phyloP scores from a whole-genome alignment of 2,113 vertebrate species.

The Phaethornis superciliosus region DNA sequence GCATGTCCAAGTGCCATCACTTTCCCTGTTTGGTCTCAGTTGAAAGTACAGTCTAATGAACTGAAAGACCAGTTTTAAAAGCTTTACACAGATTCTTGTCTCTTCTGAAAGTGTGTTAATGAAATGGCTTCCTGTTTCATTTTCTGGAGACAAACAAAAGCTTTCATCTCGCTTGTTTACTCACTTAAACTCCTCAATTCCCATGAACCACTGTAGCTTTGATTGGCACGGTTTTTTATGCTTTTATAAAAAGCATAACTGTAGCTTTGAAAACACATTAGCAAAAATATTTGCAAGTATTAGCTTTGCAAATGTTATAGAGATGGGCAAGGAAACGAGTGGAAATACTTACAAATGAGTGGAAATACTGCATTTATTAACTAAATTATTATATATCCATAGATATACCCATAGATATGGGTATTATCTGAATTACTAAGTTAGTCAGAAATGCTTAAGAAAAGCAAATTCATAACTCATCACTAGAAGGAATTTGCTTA shows the following conservation, averaged over 20 bases:
- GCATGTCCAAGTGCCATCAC: background rate
- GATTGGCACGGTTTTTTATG: too few species aligned
- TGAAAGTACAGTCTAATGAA: conserved; percentile 16
- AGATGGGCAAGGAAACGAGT: background rate
- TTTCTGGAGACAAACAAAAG: conserved; percentile 27
- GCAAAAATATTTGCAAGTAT: conserved; percentile 34
- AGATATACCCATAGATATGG: background rate
- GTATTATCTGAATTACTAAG: background rate
- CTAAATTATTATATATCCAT: background rate
- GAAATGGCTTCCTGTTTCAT: background rate
- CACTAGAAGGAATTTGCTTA: background rate
- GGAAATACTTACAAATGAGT: background rate
- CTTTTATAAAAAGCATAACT: background rate
- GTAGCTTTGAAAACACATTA: conserved; percentile 36
- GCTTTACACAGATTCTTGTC: background rate
- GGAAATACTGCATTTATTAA: background rate
- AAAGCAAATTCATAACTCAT: background rate
- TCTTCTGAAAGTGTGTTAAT: background rate
- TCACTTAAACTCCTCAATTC: conserved; percentile 8
- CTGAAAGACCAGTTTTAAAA: conserved; percentile 10
- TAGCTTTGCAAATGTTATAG: conserved; percentile 23
- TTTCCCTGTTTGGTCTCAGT: background rate
- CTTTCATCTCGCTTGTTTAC: conserved; percentile 50
- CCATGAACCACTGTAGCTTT: conserved; percentile 28
- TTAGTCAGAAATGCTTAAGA: background rate